A percentile compares a stretch with the other conserved stretches of the same genome.
Conservation (phyloP, 1,140 invertebrate species). For the Homalodisca vitripennis region DNA sequence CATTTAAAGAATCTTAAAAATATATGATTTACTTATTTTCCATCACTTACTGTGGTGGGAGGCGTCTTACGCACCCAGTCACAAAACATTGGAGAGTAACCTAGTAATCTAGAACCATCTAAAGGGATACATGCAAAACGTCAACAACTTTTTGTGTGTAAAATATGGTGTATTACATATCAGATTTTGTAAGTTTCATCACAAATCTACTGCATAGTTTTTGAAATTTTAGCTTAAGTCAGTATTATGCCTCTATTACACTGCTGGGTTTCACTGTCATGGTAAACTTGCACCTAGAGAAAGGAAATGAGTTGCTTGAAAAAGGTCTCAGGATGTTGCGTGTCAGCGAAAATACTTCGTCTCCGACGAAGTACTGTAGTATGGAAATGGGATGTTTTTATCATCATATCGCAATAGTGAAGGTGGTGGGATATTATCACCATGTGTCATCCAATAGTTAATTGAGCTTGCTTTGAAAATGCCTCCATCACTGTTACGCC, state of each 20-base stretch:
- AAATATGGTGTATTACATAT: no score
- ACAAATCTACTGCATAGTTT: neutral
- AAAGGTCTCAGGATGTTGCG: constrained; percentile 44
- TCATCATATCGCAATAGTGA: constrained; percentile 37
- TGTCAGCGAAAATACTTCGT: constrained; percentile 44
- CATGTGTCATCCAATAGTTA: constrained; percentile 43
- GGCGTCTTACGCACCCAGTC: no score
- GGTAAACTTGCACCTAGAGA: neutral
- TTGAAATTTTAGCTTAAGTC: neutral
- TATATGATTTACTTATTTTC: no score
- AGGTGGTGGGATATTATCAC: no score
- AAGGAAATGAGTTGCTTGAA: constrained; percentile 32
- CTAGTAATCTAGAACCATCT: no score
- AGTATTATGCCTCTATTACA: neutral
- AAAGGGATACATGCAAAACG: no score
- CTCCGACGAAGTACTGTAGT: constrained; percentile 41
- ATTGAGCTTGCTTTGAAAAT: no score
- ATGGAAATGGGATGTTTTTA: constrained; percentile 34
- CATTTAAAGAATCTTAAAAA: no score
- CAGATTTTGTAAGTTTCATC: neutral
- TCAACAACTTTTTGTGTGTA: no score
- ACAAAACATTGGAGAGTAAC: no score
- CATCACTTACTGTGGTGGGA: no score
- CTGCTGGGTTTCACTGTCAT: constrained; percentile 5
- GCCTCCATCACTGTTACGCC: no score